Evolutionary conservation across 1,140 invertebrate species (phyloP), one percentile per base, ranked within the genome.

Genomic region (Copidosoma floridanum): DNA sequence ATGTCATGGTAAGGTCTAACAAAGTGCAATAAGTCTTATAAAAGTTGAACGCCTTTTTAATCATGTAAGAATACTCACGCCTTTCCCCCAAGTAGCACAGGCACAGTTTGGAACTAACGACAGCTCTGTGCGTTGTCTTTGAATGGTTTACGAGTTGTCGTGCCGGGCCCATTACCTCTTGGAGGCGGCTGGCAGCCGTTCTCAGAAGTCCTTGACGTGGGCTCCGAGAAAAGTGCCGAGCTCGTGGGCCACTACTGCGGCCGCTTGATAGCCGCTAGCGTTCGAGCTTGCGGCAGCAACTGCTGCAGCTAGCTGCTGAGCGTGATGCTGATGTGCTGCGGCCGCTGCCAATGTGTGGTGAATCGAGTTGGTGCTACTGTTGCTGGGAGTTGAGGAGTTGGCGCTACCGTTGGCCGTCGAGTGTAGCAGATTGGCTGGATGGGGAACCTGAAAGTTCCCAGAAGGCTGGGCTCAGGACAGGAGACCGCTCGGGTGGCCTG

Each of bases 401-500:
- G 6, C 18, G 40, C n/a, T 29, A 6, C 10, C 20, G 12, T 23
- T 24, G 5, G n/a, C 35, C 75, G 75, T 51, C n/a, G 74, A 69
- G 41, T 79, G 77, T 61, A 79, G 72, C 55, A 81, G 69, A 51
- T 76, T 79, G 44, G 77, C 79, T 4, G 77, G 73, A 59, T 79
- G 73, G 78, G 79, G 75, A 81, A 81, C 79, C 55, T 81, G 78
- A 23, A 81, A 81, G 76, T 79, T 81, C 78, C 79, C 79, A 64
- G 78, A 75, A 78, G 78, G 77, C 77, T 78, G 77, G 75, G 77
- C 79, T 81, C 79, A 81, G 78, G 79, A 81, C 63, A 81, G 71
- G 66, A 80, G 77, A 29, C 76, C 65, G 10, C 77, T 77, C 14
- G 79, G 71, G 71, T 80, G 79, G 38, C 78, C 76, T 41, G 73